Percentiles rank a stretch among this genome's conserved stretches.
Evolutionary conservation across 2,113 vertebrate genomes (phyloP).

Genomic region (Sylvilagus bachmani): DNA sequence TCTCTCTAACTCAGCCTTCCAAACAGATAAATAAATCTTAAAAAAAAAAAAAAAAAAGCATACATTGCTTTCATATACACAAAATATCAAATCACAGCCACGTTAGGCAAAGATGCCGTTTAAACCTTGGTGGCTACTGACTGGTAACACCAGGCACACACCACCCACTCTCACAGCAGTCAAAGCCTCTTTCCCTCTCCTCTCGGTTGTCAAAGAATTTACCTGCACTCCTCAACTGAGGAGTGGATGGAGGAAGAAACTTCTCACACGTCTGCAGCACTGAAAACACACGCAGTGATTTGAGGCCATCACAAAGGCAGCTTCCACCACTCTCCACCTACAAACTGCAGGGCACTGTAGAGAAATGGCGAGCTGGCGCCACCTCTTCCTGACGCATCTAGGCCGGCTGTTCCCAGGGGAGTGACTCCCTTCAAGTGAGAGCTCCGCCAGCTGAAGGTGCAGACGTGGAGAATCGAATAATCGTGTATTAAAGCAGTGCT

Average conservation of each 20-base stretch:
- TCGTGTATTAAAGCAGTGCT: conserved; percentile 61
- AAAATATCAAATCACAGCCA: background rate
- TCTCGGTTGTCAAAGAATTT: background rate
- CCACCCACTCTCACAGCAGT: background rate
- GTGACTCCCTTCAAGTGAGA: conserved; percentile 48
- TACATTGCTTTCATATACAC: background rate
- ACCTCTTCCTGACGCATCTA: no score
- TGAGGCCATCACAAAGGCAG: conserved; percentile 51
- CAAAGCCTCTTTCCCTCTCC: background rate
- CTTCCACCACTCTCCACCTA: background rate
- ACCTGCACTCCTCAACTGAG: conserved; percentile 58
- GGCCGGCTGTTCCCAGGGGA: conserved; percentile 42
- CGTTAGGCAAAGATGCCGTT: background rate
- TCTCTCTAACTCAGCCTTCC: background rate
- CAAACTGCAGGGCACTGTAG: background rate
- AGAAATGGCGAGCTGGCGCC: conserved; percentile 53
- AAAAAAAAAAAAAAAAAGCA: background rate
- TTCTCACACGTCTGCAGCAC: background rate
- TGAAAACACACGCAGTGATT: conserved; percentile 16
- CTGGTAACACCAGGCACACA: background rate
- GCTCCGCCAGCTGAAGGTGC: conserved; percentile 38
- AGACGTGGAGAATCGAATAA: conserved; percentile 72
- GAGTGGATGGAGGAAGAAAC: background rate
- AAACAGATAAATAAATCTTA: background rate
- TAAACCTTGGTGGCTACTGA: background rate